A percentile compares a stretch with the other conserved stretches of the same genome.
Conservation (phyloP, 2,888 invertebrate species). For the Brachylomia viminalis region DNA sequence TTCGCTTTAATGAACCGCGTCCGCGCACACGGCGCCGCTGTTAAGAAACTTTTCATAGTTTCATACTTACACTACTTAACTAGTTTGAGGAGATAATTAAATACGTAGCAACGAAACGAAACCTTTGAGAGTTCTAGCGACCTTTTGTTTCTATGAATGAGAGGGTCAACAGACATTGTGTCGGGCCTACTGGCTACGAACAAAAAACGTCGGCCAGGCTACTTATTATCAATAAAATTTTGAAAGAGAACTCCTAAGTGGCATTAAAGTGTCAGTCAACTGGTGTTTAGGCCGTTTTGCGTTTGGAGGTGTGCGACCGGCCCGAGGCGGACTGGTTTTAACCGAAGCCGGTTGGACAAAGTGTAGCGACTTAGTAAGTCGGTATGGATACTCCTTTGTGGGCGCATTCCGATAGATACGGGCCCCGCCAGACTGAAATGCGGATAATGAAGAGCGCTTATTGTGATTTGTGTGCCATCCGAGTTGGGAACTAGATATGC, state of each 20-base stretch:
- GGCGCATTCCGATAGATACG: slow-evolving; percentile 89
- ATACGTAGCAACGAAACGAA: slow-evolving; percentile 48
- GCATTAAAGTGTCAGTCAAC: slow-evolving; percentile 90
- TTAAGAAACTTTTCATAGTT: slow-evolving; percentile 61
- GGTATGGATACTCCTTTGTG: slow-evolving; percentile 86
- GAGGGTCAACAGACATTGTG: slow-evolving; percentile 75
- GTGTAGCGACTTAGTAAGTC: slow-evolving; percentile 86
- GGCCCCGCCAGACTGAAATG: slow-evolving; percentile 83
- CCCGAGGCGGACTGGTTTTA: slow-evolving; percentile 80
- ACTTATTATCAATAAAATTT: slow-evolving; percentile 88
- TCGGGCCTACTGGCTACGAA: slow-evolving; percentile 69
- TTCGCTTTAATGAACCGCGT: slow-evolving; percentile 65
- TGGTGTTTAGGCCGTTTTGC: slow-evolving; percentile 83
- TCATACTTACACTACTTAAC: slow-evolving; percentile 57
- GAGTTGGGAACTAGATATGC: slow-evolving; percentile 78
- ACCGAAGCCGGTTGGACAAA: slow-evolving; percentile 87
- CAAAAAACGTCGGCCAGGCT: slow-evolving; percentile 82
- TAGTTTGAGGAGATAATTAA: slow-evolving; percentile 62
- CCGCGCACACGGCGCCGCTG: slow-evolving; percentile 43
- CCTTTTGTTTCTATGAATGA: slow-evolving; percentile 66
- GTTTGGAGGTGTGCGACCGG: slow-evolving; percentile 67
- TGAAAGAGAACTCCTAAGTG: slow-evolving; percentile 86
- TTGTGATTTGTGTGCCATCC: slow-evolving; percentile 88
- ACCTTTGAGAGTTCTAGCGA: slow-evolving; percentile 48
- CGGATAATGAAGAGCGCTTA: slow-evolving; percentile 88